Percentiles rank a stretch among this genome's conserved stretches.
These are phyloP conservation scores for Drosophila infuscata DNA, from an alignment of 2,888 invertebrate species.

Conservation along the genomic window DNA sequence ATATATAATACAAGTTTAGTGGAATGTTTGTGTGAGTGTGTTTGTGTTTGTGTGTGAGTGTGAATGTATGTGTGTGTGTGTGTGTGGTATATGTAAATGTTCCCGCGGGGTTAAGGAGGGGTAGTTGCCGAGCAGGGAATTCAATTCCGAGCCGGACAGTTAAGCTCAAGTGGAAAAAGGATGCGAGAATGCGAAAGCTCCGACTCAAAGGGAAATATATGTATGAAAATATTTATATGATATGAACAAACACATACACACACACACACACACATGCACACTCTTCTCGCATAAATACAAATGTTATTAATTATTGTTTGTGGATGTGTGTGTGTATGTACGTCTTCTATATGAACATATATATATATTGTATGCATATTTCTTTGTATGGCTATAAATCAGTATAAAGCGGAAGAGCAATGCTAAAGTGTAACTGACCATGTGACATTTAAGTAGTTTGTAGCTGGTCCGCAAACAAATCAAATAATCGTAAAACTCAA, in stretches of 20 bases:
- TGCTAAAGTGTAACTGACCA: slow-evolving; percentile 76
- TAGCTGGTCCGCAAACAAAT: slow-evolving; percentile 43
- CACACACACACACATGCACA: not conserved
- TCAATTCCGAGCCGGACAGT: slow-evolving; percentile 63
- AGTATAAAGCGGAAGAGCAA: slow-evolving; percentile 69
- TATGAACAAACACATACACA: not conserved
- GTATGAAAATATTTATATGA: slow-evolving; percentile 25
- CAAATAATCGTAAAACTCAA: slow-evolving; percentile 57
- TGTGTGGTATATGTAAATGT: slow-evolving; percentile 66
- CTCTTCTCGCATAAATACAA: slow-evolving; percentile 16
- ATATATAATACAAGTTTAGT: slow-evolving; percentile 1
- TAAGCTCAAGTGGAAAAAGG: slow-evolving; percentile 64
- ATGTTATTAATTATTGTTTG: slow-evolving; percentile 70
- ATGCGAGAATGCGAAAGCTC: slow-evolving; percentile 36
- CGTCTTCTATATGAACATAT: not conserved
- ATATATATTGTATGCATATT: slow-evolving; percentile 60
- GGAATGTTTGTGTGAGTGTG: not conserved
- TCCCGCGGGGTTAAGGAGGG: slow-evolving; percentile 59
- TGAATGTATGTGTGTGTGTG: not conserved
- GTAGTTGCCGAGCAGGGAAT: slow-evolving; percentile 48
- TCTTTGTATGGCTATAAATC: slow-evolving; percentile 68
- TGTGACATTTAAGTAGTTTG: slow-evolving; percentile 72
- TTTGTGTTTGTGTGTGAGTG: not conserved
- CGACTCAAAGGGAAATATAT: slow-evolving; percentile 42
- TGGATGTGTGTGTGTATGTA: slow-evolving; percentile 48